phyloP scores from a whole-genome alignment of 2,888 invertebrate species.

The Plagiodera versicolora region DNA sequence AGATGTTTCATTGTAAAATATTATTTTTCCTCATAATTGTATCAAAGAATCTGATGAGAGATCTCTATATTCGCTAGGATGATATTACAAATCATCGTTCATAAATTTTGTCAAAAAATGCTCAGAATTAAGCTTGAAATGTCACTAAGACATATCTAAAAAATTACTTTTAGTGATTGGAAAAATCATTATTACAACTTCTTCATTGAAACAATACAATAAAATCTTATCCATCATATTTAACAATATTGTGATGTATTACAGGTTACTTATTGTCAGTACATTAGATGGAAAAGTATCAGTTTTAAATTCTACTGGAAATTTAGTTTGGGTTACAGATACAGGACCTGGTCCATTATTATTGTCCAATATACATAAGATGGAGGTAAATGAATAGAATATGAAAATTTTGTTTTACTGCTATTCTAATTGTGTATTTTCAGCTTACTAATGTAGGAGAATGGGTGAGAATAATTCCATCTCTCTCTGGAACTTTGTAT shows the following conservation, averaged over 20 bases:
- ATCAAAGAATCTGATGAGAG: too few species aligned
- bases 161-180: too few species aligned
- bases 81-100: too few species aligned
- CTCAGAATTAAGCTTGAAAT: too few species aligned
- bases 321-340: constrained; percentile 75
- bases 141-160: too few species aligned
- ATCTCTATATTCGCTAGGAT: too few species aligned
- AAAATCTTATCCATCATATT: too few species aligned
- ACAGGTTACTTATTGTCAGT: constrained; percentile 72
- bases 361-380: constrained; percentile 85
- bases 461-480: constrained; percentile 88
- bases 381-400: constrained; percentile 66
- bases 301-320: constrained; percentile 74
- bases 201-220: too few species aligned
- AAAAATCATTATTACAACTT: too few species aligned
- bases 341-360: constrained; percentile 77
- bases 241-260: constrained; percentile 1
- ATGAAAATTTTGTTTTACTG: neutral
- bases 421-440: constrained; percentile 32
- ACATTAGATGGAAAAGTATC: constrained; percentile 89
- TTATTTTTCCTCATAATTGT: too few species aligned
- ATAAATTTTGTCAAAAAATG: too few species aligned
- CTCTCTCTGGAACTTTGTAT: constrained; percentile 88
- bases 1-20: too few species aligned
- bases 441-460: constrained; percentile 82